Evolutionary conservation across 2,113 vertebrate species (phyloP).

Genomic region (Takifugu flavidus): DNA sequence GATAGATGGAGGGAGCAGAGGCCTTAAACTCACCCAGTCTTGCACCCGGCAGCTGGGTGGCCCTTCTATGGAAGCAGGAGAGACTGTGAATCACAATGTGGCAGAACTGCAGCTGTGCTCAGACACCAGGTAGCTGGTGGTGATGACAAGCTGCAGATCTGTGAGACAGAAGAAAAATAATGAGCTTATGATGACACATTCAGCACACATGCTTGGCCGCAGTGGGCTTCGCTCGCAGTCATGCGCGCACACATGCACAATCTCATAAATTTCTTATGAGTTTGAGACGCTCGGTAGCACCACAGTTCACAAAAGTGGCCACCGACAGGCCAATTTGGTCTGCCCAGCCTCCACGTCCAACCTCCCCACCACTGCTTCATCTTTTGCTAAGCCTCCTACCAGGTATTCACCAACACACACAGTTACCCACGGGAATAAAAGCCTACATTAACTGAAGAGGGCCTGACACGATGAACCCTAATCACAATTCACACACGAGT

Average conservation of each 20-base stretch:
- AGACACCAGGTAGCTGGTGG: conserved; percentile 44
- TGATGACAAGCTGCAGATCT: conserved; percentile 68
- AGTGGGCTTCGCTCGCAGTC: conserved; percentile 16
- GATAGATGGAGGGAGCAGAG: conserved; percentile 37
- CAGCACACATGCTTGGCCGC: conserved; percentile 43
- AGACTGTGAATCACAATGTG: conserved; percentile 43
- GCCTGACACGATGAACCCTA: conserved; percentile 50
- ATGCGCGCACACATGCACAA: conserved; percentile 17
- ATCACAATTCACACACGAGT: conserved; percentile 54
- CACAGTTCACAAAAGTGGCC: conserved; percentile 49
- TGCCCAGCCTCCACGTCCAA: conserved; percentile 39
- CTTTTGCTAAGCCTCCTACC: conserved; percentile 41
- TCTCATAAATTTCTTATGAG: conserved; percentile 56
- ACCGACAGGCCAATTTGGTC: conserved; percentile 55
- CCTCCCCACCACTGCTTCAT: conserved; percentile 37
- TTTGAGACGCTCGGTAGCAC: conserved; percentile 51
- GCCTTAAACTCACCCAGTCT: conserved; percentile 62
- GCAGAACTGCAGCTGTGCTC: conserved; percentile 47
- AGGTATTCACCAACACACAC: conserved; percentile 23
- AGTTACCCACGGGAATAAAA: conserved; percentile 51
- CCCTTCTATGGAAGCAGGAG: conserved; percentile 22
- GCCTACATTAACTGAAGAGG: conserved; percentile 65
- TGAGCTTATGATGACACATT: conserved; percentile 68
- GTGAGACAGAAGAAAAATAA: conserved; percentile 67
- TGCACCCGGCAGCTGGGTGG: conserved; percentile 35